Conservation (phyloP, 2,888 invertebrate genomes). For the Amaurobius ferox region DNA sequence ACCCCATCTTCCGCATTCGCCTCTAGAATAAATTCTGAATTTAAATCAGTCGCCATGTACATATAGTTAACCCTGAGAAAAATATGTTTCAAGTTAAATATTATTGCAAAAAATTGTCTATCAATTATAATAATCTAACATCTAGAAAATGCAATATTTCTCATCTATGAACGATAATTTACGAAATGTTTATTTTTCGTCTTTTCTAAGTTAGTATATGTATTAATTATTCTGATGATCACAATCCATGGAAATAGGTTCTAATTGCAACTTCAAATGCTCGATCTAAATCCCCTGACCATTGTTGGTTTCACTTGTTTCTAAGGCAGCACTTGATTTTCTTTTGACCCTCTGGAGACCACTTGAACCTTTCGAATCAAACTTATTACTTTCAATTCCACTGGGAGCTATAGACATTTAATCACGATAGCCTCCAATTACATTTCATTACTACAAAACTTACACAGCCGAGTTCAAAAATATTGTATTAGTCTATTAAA, state of each 20-base stretch:
- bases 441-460: conserved; percentile 48
- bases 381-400: conserved; percentile 52
- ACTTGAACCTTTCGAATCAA: conserved; percentile 27
- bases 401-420: conserved; percentile 42
- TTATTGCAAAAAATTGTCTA: too few species aligned
- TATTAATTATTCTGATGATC: not conserved
- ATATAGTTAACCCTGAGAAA: too few species aligned
- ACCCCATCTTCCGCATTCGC: too few species aligned
- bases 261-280: conserved; percentile 50
- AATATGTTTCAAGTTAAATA: too few species aligned
- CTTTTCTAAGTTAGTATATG: too few species aligned
- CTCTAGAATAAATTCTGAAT: too few species aligned
- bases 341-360: conserved; percentile 13
- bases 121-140: too few species aligned
- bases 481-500: too few species aligned
- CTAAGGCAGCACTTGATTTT: conserved; percentile 45
- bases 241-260: conserved; percentile 11
- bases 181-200: too few species aligned
- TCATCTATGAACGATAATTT: too few species aligned
- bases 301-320: conserved; percentile 58
- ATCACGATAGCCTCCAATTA: conserved; percentile 57
- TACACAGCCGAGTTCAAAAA: conserved; percentile 20
- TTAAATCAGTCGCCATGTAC: too few species aligned
- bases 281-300: conserved; percentile 23
- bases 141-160: too few species aligned